These are phyloP conservation scores for Heterohyrax brucei DNA, from an alignment of 2,797 vertebrate species.

Conservation along the genomic window DNA sequence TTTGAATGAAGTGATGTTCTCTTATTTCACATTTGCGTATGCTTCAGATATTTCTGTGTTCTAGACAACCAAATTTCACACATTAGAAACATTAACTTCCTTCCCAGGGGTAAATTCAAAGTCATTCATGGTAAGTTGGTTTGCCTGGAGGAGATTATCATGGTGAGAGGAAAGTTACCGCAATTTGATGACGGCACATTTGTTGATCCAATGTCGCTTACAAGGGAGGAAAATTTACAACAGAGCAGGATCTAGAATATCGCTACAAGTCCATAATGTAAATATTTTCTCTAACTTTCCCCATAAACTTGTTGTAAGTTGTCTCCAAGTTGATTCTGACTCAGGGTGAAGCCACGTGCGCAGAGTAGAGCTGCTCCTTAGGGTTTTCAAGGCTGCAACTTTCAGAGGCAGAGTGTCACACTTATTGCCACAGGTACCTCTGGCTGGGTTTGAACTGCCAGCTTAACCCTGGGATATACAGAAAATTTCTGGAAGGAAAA, in stretches of 20 bases:
- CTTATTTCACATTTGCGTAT: constrained; percentile 41
- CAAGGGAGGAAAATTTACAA: neutral
- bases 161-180: neutral
- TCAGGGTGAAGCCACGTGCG: no score
- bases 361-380: no score
- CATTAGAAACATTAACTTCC: constrained; percentile 26
- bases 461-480: neutral
- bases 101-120: neutral
- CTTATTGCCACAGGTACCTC: neutral
- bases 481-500: constrained; percentile 29
- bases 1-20: constrained; percentile 48
- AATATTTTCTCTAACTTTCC: neutral
- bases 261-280: neutral
- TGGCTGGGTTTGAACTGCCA: neutral
- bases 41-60: constrained; percentile 55
- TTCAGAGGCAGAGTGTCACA: neutral
- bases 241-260: neutral
- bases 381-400: neutral
- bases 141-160: neutral
- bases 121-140: neutral
- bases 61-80: neutral
- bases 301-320: neutral
- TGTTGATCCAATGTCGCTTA: neutral
- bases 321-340: no score
- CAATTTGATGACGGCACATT: neutral